Evolutionary conservation across 2,113 vertebrate genomes (phyloP).

Genomic region (Nannospalax galili): DNA sequence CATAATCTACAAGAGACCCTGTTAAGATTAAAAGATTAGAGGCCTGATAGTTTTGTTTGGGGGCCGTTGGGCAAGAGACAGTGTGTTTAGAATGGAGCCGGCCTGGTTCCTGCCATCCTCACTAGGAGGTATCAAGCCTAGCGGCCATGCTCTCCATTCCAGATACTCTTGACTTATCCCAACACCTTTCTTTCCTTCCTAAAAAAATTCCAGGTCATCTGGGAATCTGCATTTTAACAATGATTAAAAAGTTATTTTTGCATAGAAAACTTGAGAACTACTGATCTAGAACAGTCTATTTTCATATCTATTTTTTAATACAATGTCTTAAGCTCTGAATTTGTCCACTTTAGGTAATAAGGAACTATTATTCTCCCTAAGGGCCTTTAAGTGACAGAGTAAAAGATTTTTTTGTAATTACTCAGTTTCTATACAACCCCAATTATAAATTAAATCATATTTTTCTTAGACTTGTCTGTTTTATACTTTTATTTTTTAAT

Average conservation of each 20-base stretch:
- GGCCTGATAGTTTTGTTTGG: no score
- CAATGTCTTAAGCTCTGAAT: constrained; percentile 23
- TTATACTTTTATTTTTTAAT: constrained; percentile 33
- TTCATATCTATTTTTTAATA: background rate
- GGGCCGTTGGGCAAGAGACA: no score
- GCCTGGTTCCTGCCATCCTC: no score
- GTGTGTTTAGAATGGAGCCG: no score
- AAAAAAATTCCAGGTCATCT: background rate
- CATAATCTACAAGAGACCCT: no score
- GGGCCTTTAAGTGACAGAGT: background rate
- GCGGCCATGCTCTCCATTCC: no score
- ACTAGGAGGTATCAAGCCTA: no score
- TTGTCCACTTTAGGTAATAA: background rate
- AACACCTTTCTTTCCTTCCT: background rate
- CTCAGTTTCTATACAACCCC: background rate
- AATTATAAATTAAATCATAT: constrained; percentile 44
- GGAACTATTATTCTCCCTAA: background rate
- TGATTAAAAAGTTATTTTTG: constrained; percentile 2
- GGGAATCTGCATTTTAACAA: background rate
- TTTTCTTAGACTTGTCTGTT: constrained; percentile 6
- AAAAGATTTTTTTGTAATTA: background rate
- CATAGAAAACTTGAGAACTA: constrained; percentile 18
- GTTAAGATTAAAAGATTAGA: no score
- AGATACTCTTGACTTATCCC: no score
- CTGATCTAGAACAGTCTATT: background rate